Evolutionary conservation across 2,113 vertebrate species (phyloP), one percentile per base, ranked within the genome.

Genomic region (Microtus ochrogaster): DNA sequence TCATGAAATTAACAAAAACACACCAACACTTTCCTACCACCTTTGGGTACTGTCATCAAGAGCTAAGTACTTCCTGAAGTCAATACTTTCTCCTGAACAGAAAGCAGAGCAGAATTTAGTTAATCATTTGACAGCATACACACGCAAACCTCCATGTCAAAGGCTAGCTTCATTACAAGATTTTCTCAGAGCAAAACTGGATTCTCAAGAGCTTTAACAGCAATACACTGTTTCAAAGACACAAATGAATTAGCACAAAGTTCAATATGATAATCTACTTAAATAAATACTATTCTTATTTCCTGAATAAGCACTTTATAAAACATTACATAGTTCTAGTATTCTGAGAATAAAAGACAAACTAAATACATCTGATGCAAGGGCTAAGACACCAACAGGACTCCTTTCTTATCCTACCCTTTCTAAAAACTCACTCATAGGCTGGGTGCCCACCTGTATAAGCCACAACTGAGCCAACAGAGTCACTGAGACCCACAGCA

Each of bases 281-380:
- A 94, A 95, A 91, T 88, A 96, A 93, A 89, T 94, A 95, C 39
- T 66, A 36, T 79, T 92, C 49, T 63, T 91, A 11, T 89, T 28
- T 70, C 76, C 74, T 72, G 11, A 78, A 94, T 28, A 90, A 58
- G 91, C 33, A 91, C 21, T 90, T 92, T 83, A 36, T 83, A 85
- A 73, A 91, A 44, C 14, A 5, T 85, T 82, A 89, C 55, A 33
- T 86, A 87, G 89, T 93, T 86, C 55, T 88, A 73, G 3, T 81
- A 79, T 84, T 91, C 94, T 87, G 41, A 95, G 85, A 93, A 66
- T 72, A 44, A 95, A 94, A 90, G 44, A 77, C 19, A 94, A 91
- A 72, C 81, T 55, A 82, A 97, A 78, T 94, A 52, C 39, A 21
- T 79, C 89, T 83, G 5, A 52, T 52, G n/a, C 85, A 86, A 79